Evolutionary conservation across 1,140 invertebrate genomes (phyloP).

Genomic region (Sycophaga agraensis): DNA sequence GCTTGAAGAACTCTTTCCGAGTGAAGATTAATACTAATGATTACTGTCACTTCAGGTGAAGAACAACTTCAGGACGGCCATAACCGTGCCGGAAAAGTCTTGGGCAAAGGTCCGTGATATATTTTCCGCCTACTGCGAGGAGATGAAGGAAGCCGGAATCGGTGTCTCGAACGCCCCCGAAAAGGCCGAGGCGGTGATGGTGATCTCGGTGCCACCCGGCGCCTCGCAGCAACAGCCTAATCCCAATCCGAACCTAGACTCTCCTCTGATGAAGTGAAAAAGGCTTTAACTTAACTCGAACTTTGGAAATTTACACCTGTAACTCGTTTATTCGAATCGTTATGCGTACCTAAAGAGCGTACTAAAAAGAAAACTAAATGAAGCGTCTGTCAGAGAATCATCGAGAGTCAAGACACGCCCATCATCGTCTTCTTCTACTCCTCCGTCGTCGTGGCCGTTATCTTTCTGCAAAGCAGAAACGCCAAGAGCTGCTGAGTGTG

Average conservation of each 20-base stretch:
- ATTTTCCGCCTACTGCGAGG: conserved; percentile 92
- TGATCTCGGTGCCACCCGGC: conserved; percentile 53
- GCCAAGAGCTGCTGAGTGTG: conserved; percentile 21
- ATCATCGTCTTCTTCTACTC: conserved; percentile 18
- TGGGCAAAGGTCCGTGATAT: conserved; percentile 96
- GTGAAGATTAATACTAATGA: too few species aligned
- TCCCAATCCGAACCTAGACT: conserved; percentile 56
- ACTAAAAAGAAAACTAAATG: conserved; percentile 14
- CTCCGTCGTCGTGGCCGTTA: conserved; percentile 27
- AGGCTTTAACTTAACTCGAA: conserved; percentile 59
- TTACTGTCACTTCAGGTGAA: conserved; percentile 71
- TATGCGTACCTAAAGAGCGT: conserved; percentile 29
- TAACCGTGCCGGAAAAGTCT: conserved; percentile 96
- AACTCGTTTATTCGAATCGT: conserved; percentile 51
- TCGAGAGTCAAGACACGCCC: conserved; percentile 13
- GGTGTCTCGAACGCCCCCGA: conserved; percentile 45
- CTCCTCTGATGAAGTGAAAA: conserved; percentile 58
- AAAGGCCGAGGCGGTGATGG: conserved; percentile 46
- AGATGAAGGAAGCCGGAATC: conserved; percentile 72
- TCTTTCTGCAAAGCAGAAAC: conserved; percentile 29
- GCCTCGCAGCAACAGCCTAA: conserved; percentile 55
- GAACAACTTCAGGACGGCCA: conserved; percentile 95
- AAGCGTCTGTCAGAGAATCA: conserved; percentile 23
- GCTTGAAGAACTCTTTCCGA: too few species aligned
- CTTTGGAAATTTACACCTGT: conserved; percentile 49